Base-by-base conservation (phyloP, 2,797 vertebrate species). In the Enteromius anoplus region DNA sequence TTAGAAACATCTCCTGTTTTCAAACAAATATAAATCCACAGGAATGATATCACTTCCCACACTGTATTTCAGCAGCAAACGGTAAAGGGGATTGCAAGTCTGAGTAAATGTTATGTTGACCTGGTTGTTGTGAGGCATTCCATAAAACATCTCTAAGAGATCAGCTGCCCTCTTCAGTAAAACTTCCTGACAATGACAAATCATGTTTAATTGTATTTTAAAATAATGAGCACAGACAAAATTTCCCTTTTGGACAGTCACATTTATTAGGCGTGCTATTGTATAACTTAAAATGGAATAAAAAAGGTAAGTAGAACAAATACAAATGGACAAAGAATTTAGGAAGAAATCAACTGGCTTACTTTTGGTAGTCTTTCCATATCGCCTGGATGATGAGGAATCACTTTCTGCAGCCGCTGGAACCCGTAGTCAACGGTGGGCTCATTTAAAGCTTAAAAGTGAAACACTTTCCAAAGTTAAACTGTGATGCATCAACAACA, bases 371-470 rank as follows among this genome's bases (percentile, higher is more conserved):
- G 88, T 81, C 93, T 92, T 85, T 96, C 95, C 0, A 95, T 93
- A 85, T 96, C 95, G 12, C 94, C 95, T 0, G 94, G 95, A 51
- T 95, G 95, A 64, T 94, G 88, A 5, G 95, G 95, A 7, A 96
- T 94, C 79, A 95, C 94, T 82, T 95, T 95, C 90, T 95, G 94
- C 80, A 96, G 90, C 79, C 95, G 90, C 89, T 95, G 95, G 89
- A 96, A 96, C 37, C 95, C 95, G 3, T 95, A 96, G 90, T 96
- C 95, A 9, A 96, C 96, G 66, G 95, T 96, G 51, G 95, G 95
- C 83, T 96, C 95, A 0, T 96, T 96, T 88, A 95, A 88, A 11
- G 94, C 94, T 94, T 85, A 62, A 78, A 78, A 78, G 37, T 40
- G n/a, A 34, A 51, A 66, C 21, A 65, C 2, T 34, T n/a, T 49